Evolutionary conservation across 1,140 invertebrate species (phyloP), one percentile per base, ranked within the genome.

Genomic region (Elymnias hypermnestra): DNA sequence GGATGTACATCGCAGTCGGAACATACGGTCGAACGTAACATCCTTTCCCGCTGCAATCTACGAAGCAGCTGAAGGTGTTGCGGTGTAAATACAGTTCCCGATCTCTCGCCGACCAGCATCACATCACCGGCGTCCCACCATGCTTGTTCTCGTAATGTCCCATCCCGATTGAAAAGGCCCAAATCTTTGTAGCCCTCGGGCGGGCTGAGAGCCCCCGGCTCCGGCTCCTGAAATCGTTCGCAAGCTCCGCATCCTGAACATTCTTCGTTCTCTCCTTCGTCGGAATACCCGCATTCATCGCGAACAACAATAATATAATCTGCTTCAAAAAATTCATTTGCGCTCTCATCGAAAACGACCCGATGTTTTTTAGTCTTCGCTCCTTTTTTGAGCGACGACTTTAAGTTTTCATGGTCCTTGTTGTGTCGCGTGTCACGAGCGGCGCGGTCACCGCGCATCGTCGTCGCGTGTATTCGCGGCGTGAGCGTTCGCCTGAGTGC

Each of bases 241-340:
- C 72, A 88, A 58, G 63, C 81, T 57, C 93, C 91, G 59, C 92
- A 92, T 52, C 92, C 93, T 33, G 92, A 93, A 72, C 92, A 94
- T 26, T 92, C 91, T 52, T 92, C 92, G 56, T 90, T 87, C 46
- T 90, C 89, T 21, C 83, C 86, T 61, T 94, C 92, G 63, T 94
- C 92, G 29, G 93, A 92, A 59, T 92, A 92, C 45, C 93, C 92
- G 55, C 92, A 94, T 66, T 95, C 94, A 63, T 95, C 93, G 23
- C 94, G 90, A 33, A 95, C 94, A 13, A 95, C 83, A 59, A 95
- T 95, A 52, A 95, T 94, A 63, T 95, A 95, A 81, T 95, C 94
- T 1, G 94, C 93, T 43, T 95, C 94, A 72, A 95, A 95, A 79
- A 94, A 95, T 76, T 94, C 93, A 81, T 95, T 95, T 12, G 92